phyloP scores from a whole-genome alignment of 2,113 vertebrate genomes.

The Xenopus borealis region DNA sequence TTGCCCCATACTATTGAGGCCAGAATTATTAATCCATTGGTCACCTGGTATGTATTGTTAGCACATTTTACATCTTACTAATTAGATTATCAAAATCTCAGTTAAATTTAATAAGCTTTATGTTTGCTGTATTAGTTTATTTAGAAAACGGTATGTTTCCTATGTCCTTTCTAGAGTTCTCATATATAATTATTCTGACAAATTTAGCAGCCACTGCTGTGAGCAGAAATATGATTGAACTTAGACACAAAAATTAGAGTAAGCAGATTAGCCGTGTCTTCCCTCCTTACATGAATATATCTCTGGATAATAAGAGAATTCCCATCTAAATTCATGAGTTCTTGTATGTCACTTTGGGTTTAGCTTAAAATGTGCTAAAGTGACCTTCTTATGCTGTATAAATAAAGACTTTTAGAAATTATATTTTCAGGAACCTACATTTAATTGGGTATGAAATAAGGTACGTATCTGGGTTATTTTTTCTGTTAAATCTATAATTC shows the following conservation, averaged over 20 bases:
- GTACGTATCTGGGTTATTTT: constrained; percentile 67
- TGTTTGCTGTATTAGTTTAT: not conserved
- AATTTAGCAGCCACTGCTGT: constrained; percentile 62
- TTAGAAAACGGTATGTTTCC: not conserved
- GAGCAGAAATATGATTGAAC: constrained; percentile 64
- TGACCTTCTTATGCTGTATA: constrained; percentile 61
- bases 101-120: no score
- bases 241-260: constrained; percentile 61
- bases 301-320: constrained; percentile 73
- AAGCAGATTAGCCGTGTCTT: constrained; percentile 59
- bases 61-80: no score
- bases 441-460: constrained; percentile 80
- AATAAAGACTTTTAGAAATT: constrained; percentile 65
- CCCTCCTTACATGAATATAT: constrained; percentile 64
- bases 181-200: constrained; percentile 26
- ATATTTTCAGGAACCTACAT: constrained; percentile 70
- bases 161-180: not conserved
- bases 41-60: no score
- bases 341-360: constrained; percentile 70
- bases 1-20: no score
- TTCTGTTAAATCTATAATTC: constrained; percentile 42
- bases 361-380: constrained; percentile 67
- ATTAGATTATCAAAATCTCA: no score
- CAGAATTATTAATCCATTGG: no score
- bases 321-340: constrained; percentile 81